These are phyloP conservation scores for Tortricodes alternella DNA, from an alignment of 2,888 invertebrate genomes.

Conservation along the genomic window DNA sequence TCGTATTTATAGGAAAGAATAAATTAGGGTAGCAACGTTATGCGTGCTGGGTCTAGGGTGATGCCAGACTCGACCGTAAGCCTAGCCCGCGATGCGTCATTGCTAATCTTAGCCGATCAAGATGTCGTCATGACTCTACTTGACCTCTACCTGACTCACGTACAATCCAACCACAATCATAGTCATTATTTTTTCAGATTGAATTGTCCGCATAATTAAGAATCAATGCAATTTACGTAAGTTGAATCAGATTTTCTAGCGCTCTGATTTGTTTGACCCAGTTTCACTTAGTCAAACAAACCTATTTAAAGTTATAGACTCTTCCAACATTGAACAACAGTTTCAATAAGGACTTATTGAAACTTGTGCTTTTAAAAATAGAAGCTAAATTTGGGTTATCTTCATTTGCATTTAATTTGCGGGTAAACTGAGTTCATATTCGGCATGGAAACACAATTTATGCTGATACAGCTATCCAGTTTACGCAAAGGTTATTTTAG, in stretches of 20 bases:
- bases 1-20: not conserved
- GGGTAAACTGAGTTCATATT: not conserved
- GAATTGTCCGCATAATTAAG: conserved; percentile 15
- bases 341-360: too few species aligned
- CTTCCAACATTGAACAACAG: not conserved
- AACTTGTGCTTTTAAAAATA: not conserved
- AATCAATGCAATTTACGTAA: conserved; percentile 2
- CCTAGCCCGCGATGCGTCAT: conserved; percentile 58
- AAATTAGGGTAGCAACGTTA: not conserved
- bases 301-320: not conserved
- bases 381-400: not conserved
- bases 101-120: conserved; percentile 65
- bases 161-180: conserved; percentile 35
- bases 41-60: conserved; percentile 40
- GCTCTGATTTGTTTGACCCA: conserved; percentile 10
- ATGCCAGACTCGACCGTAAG: conserved; percentile 45
- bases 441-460: not conserved
- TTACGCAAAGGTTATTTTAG: not conserved
- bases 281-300: conserved; percentile 6
- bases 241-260: conserved; percentile 14
- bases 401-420: not conserved
- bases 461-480: not conserved
- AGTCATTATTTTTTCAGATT: conserved; percentile 25
- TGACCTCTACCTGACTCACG: conserved; percentile 62
- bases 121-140: conserved; percentile 50